A percentile compares a stretch with the other conserved stretches of the same genome.
Evolutionary conservation across 2,888 invertebrate genomes (phyloP).

Genomic region (Lycaena phlaeas): DNA sequence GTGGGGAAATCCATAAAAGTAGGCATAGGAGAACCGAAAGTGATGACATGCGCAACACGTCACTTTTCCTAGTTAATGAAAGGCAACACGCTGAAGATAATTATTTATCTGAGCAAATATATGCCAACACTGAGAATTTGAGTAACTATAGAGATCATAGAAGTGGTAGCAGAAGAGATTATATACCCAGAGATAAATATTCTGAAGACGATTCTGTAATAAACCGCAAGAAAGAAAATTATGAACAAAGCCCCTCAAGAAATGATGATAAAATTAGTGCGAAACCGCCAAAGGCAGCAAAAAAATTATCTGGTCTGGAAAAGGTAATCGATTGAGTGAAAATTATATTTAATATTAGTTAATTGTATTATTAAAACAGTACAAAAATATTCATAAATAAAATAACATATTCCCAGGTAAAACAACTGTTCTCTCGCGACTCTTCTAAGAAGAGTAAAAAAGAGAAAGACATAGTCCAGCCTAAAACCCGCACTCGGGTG

Average conservation of each 20-base stretch:
- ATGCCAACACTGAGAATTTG: conserved; percentile 57
- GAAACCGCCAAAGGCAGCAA: conserved; percentile 74
- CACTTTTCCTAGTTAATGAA: conserved; percentile 81
- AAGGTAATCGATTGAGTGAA: conserved; percentile 70
- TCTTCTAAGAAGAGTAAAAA: conserved; percentile 79
- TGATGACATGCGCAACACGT: conserved; percentile 78
- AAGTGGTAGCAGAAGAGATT: conserved; percentile 52
- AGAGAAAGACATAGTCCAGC: conserved; percentile 71
- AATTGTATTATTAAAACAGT: too few relatives aligned
- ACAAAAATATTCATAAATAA: conserved; percentile 15
- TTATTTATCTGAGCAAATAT: conserved; percentile 60
- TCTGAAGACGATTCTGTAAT: conserved; percentile 79
- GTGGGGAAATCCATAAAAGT: conserved; percentile 60
- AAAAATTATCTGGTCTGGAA: conserved; percentile 81
- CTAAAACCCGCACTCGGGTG: conserved; percentile 67
- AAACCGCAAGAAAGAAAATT: conserved; percentile 76
- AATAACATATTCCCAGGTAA: conserved; percentile 59
- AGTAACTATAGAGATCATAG: conserved; percentile 44
- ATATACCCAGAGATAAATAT: conserved; percentile 60
- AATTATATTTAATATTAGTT: background rate
- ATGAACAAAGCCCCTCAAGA: conserved; percentile 61
- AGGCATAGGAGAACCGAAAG: conserved; percentile 67
- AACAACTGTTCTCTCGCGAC: conserved; percentile 82
- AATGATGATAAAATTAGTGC: conserved; percentile 67
- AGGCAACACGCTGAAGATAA: conserved; percentile 81